phyloP scores from a whole-genome alignment of 2,888 invertebrate genomes.

The Kuschelorhynchus macadamiae region DNA sequence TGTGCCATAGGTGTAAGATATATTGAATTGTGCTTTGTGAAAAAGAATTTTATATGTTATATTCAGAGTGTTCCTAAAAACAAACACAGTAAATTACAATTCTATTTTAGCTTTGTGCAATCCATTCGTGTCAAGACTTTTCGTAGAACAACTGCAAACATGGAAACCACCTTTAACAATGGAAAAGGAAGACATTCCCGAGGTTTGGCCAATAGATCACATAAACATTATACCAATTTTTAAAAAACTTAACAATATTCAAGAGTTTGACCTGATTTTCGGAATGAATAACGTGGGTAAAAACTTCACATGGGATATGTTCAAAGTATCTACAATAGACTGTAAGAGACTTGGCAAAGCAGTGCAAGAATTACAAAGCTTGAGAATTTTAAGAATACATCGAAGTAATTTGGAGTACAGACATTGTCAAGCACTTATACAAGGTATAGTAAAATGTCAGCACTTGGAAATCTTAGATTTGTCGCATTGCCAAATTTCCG shows the following conservation, averaged over 20 bases:
- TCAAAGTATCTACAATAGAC: conserved; percentile 74
- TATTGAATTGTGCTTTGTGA: no score
- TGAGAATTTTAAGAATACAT: conserved; percentile 73
- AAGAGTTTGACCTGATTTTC: conserved; percentile 69
- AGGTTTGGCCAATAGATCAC: conserved; percentile 70
- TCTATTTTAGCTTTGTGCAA: conserved; percentile 62
- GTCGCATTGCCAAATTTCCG: conserved; percentile 76
- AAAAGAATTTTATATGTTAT: no score
- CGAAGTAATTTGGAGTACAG: conserved; percentile 74
- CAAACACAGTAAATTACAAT: no score
- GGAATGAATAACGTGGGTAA: conserved; percentile 70
- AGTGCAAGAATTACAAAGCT: conserved; percentile 64
- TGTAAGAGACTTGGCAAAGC: conserved; percentile 72
- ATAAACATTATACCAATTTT: conserved; percentile 74
- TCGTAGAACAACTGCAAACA: conserved; percentile 71
- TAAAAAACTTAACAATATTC: conserved; percentile 70
- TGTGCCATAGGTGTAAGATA: no score
- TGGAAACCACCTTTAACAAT: conserved; percentile 70
- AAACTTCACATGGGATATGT: conserved; percentile 73
- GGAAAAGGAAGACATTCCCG: conserved; percentile 65
- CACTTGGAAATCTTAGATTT: conserved; percentile 75
- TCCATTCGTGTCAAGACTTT: conserved; percentile 71
- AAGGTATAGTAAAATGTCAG: conserved; percentile 63
- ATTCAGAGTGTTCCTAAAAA: no score
- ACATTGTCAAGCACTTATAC: conserved; percentile 73